Base-by-base conservation (phyloP, 2,888 invertebrate species). In the Lymantria dispar region DNA sequence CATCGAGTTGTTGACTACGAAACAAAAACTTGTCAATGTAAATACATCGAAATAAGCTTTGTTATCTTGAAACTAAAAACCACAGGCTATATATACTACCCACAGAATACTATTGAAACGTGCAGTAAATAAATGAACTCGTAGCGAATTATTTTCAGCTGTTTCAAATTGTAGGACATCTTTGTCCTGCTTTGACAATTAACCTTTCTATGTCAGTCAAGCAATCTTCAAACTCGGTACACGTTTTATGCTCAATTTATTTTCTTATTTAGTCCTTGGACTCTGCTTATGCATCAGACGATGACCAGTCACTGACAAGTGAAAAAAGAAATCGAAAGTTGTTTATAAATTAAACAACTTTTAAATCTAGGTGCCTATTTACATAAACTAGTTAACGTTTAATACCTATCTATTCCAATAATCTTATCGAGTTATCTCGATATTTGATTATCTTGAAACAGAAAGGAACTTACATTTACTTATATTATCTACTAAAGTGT, bases 11-110 rank as follows among this genome's bases (percentile, higher is more conserved):
- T 89, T 89, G 87, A 79, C 74, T 70, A 74, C 71, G 68, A 57
- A 74, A 80, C 78, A 85, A 86, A 85, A 88, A 87, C 76, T 78
- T 87, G 87, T 85, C 83, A 88, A 79, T 77, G 79, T 82, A 85
- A 86, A 87, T 69, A 83, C 72, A 83, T 69, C 63, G 66, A 74
- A 69, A 72, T 77, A 69, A 65, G 60, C 72, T 73, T 72, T 74
- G 71, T 42, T 72, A 33, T 76, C 72, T 68, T 56, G 62, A 68
- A 66, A 66, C 70, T 70, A 62, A 70, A 70, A 60, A 65, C 74
- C 78, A 82, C 78, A 83, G 71, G 60, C 70, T 64, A 76, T 68
- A 58, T 58, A 71, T 57, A 71, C 61, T 52, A 58, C 52, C 63
- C 38, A 60, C 54, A 56, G 51, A 60, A 56, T 49, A 54, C 48